A percentile compares a stretch with the other conserved stretches of the same genome.
Conservation (phyloP, 2,113 vertebrate genomes). For the Ctenomys sociabilis region DNA sequence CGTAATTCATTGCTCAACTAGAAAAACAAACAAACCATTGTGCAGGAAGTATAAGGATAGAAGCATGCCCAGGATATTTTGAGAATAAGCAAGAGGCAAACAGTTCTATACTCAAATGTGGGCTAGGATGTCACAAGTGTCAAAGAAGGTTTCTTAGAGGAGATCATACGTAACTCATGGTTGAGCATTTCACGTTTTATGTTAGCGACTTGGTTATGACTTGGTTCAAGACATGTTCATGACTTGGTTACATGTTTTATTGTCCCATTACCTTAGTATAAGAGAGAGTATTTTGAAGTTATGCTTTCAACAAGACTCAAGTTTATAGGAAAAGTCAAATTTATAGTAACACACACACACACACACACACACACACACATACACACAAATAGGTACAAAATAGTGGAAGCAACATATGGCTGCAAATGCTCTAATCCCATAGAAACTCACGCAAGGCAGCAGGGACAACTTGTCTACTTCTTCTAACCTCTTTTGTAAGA, state of each 20-base stretch:
- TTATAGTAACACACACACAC: background rate
- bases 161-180: background rate
- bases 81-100: background rate
- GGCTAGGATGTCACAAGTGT: background rate
- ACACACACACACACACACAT: background rate
- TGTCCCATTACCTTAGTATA: background rate
- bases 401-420: background rate
- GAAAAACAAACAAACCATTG: background rate
- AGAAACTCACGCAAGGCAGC: background rate
- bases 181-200: background rate
- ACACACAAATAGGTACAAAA: background rate
- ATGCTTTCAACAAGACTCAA: background rate
- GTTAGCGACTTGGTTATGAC: background rate
- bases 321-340: background rate
- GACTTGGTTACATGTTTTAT: background rate
- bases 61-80: background rate
- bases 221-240: background rate
- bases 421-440: background rate
- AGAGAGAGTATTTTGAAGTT: background rate
- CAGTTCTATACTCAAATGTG: background rate
- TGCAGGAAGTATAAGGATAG: background rate
- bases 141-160: background rate
- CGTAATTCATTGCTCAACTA: background rate
- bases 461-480: background rate
- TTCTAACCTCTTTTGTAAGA: background rate